These are phyloP conservation scores for Eudasyphora cyanicolor DNA, from an alignment of 2,888 invertebrate genomes.

Conservation along the genomic window DNA sequence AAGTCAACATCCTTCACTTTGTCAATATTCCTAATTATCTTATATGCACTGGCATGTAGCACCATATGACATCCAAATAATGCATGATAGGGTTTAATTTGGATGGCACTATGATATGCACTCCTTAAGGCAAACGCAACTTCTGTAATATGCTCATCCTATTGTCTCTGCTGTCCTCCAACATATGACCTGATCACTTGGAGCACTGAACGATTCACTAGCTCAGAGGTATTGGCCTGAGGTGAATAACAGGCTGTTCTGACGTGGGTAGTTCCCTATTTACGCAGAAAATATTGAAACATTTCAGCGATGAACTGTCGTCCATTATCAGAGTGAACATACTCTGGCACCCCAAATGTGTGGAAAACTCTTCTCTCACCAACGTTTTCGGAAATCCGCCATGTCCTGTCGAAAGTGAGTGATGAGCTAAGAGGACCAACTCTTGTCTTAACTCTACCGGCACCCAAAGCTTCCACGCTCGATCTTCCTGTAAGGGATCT, in stretches of 20 bases:
- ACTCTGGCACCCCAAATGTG: conserved; percentile 23
- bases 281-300: conserved; percentile 18
- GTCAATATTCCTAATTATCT: background rate
- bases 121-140: conserved; percentile 6
- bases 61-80: background rate
- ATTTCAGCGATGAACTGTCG: conserved; percentile 28
- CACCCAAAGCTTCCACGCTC: conserved; percentile 49
- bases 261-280: conserved; percentile 24
- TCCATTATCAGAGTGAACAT: conserved; percentile 39
- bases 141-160: conserved; percentile 18
- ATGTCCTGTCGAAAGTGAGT: conserved; percentile 30
- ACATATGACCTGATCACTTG: background rate
- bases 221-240: conserved; percentile 50
- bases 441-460: background rate
- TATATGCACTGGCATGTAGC: background rate
- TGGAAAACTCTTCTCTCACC: conserved; percentile 8
- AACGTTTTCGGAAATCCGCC: conserved; percentile 48
- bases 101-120: conserved; percentile 12
- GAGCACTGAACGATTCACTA: conserved; percentile 35
- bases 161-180: conserved; percentile 3
- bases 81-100: background rate
- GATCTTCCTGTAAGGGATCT: conserved; percentile 15
- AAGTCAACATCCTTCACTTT: background rate
- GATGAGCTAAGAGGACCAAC: conserved; percentile 10
- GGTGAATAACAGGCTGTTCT: conserved; percentile 42